These are phyloP conservation scores for Rhagium mordax DNA, from an alignment of 2,888 invertebrate species.

Conservation along the genomic window DNA sequence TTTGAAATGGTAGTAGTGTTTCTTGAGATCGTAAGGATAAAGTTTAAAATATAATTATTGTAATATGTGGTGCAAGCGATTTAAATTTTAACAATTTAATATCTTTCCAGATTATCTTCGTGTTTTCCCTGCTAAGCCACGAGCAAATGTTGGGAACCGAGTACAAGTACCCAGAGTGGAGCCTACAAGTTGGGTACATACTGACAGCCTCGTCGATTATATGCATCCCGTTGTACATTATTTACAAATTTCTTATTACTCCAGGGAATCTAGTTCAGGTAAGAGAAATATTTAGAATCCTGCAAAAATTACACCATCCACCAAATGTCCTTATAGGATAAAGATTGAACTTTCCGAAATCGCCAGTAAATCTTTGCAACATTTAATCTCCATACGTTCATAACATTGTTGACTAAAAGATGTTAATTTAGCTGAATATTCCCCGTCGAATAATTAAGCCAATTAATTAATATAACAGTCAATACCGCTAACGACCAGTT, in stretches of 20 bases:
- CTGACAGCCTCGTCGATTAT: conserved; percentile 89
- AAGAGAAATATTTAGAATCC: too few species aligned
- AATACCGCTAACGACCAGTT: not conserved
- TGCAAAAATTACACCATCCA: too few species aligned
- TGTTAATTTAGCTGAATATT: not conserved
- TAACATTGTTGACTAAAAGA: too few species aligned
- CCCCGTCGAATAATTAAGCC: not conserved
- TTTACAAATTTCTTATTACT: conserved; percentile 83
- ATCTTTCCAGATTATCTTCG: conserved; percentile 80
- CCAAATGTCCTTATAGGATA: too few species aligned
- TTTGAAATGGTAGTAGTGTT: too few species aligned
- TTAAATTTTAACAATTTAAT: not conserved
- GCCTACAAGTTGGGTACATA: conserved; percentile 84
- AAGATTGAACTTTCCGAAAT: too few species aligned
- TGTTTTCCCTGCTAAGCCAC: conserved; percentile 86
- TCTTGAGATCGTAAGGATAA: too few species aligned
- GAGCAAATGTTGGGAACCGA: conserved; percentile 85
- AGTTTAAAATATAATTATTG: too few species aligned
- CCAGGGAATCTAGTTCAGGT: conserved; percentile 76
- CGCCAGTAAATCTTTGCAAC: too few species aligned
- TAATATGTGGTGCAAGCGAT: not conserved
- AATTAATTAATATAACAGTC: not conserved
- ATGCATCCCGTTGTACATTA: conserved; percentile 87
- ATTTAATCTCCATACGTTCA: too few species aligned
- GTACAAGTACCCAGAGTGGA: conserved; percentile 86